These are phyloP conservation scores for Catocala fraxini DNA, from an alignment of 2,888 invertebrate genomes.

Conservation along the genomic window DNA sequence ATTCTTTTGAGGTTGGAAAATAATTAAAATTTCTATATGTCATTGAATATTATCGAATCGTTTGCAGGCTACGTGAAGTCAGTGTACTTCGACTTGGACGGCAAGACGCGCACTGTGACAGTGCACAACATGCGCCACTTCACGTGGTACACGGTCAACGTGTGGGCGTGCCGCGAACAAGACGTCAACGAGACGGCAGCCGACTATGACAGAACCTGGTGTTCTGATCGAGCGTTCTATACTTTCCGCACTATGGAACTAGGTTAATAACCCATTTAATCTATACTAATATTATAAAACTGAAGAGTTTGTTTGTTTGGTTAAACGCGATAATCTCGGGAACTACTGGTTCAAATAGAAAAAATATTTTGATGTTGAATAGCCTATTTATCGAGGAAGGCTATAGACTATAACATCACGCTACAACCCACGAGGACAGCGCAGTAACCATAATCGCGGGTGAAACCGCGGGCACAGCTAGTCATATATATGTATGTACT, in stretches of 20 bases:
- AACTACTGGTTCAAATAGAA: no score
- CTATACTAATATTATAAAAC: no score
- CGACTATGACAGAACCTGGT: conserved; percentile 76
- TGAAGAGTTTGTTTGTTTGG: no score
- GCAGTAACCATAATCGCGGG: no score
- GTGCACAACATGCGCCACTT: conserved; percentile 90
- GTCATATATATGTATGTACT: no score
- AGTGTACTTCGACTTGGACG: conserved; percentile 81
- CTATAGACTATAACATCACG: no score
- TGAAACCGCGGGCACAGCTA: no score
- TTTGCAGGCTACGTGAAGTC: conserved; percentile 70
- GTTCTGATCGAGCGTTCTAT: conserved; percentile 78
- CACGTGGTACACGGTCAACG: conserved; percentile 91
- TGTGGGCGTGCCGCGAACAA: conserved; percentile 92
- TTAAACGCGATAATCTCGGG: no score
- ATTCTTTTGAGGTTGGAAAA: no score
- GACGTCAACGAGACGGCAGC: conserved; percentile 84
- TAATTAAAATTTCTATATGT: background rate
- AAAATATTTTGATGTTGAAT: no score
- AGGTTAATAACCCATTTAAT: conserved; percentile 53
- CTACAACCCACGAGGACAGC: no score
- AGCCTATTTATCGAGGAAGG: no score
- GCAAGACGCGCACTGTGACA: conserved; percentile 71
- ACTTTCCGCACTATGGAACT: conserved; percentile 75
- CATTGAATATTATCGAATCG: background rate